Evolutionary conservation across 2,113 vertebrate species (phyloP).

Genomic region (Dromas ardeola): DNA sequence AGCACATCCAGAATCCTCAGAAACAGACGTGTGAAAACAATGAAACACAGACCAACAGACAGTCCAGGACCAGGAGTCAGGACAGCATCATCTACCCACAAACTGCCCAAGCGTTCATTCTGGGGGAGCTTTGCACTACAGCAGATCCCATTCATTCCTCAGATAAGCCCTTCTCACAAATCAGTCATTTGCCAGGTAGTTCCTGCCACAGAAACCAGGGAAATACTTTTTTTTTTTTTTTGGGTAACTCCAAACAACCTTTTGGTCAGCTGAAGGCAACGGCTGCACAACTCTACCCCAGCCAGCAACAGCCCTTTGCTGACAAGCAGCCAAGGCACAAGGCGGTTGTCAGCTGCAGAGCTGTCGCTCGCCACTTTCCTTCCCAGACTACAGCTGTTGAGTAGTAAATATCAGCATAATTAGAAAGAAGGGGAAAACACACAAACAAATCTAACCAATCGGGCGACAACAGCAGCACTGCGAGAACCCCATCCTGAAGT

Average conservation of each 20-base stretch:
- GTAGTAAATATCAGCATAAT: conserved; percentile 30
- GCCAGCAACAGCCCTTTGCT: background rate
- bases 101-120: background rate
- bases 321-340: conserved; percentile 27
- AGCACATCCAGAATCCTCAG: background rate
- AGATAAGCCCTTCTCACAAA: background rate
- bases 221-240: background rate
- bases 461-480: background rate
- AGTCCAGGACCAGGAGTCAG: background rate
- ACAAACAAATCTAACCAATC: background rate
- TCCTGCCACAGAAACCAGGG: background rate
- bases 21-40: background rate
- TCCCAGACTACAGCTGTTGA: conserved; percentile 36
- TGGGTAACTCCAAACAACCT: background rate
- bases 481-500: background rate
- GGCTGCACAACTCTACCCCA: background rate
- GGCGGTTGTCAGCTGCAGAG: conserved; percentile 7
- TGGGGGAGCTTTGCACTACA: fast-evolving
- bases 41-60: background rate
- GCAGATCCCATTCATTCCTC: background rate
- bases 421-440: conserved; percentile 14
- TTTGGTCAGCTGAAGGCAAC: background rate
- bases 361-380: background rate
- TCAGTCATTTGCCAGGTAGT: background rate
- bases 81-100: background rate